A percentile compares a stretch with the other conserved stretches of the same genome.
Evolutionary conservation across 2,797 vertebrate genomes (phyloP).

Genomic region (Sandelia bainsii): DNA sequence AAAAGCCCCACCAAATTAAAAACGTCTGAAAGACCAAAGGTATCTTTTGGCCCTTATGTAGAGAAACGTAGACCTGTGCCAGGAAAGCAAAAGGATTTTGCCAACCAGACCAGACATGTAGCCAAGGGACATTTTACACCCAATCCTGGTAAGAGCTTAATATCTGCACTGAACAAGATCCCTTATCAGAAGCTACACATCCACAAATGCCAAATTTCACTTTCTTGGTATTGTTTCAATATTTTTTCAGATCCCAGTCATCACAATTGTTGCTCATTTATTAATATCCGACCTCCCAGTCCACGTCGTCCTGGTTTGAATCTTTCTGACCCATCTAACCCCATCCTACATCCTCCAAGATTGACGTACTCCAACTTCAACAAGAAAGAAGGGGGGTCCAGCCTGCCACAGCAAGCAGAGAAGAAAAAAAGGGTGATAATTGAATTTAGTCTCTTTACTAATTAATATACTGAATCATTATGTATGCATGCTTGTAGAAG

Average conservation of each 20-base stretch:
- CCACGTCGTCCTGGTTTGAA: conserved; percentile 54
- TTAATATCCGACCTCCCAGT: conserved; percentile 71
- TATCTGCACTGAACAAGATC: background rate
- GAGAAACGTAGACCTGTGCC: conserved; percentile 55
- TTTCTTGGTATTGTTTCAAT: conserved; percentile 9
- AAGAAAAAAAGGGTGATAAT: conserved; percentile 68
- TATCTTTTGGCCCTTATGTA: conserved; percentile 70
- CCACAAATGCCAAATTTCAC: background rate
- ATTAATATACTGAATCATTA: background rate
- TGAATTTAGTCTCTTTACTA: background rate
- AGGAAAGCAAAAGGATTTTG: conserved; percentile 52
- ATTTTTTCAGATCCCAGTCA: conserved; percentile 59
- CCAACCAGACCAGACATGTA: conserved; percentile 47
- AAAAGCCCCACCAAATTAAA: conserved; percentile 44
- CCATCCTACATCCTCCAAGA: conserved; percentile 75
- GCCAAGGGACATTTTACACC: conserved; percentile 74
- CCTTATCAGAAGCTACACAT: background rate
- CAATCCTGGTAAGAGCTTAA: conserved; percentile 73
- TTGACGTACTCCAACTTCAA: conserved; percentile 64
- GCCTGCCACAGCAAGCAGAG: conserved; percentile 37
- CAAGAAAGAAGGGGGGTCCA: conserved; percentile 47
- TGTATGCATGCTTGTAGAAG: background rate
- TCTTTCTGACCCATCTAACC: conserved; percentile 71
- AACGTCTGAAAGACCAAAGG: conserved; percentile 67
- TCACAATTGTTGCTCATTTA: conserved; percentile 32